Percentiles rank a stretch among this genome's conserved stretches.
Conservation (phyloP, 2,888 invertebrate species). For the Pycnomerus fuliginosus region DNA sequence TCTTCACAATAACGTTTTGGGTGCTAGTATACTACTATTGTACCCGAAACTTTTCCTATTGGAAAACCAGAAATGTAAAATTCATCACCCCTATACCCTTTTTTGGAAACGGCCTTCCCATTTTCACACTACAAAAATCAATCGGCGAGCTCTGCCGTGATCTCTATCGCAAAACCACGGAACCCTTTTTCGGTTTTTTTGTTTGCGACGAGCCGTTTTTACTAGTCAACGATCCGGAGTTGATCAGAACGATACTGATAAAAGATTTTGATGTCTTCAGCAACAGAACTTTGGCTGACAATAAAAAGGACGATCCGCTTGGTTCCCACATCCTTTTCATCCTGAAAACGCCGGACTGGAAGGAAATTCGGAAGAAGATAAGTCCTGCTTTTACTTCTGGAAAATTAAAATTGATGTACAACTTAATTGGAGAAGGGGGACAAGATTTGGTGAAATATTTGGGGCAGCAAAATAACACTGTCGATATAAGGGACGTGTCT, state of each 20-base stretch:
- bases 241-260: slow-evolving; percentile 51
- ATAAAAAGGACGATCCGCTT: slow-evolving; percentile 48
- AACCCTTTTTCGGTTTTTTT: slow-evolving; percentile 50
- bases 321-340: slow-evolving; percentile 50
- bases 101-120: slow-evolving; percentile 51
- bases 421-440: slow-evolving; percentile 49
- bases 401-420: slow-evolving; percentile 56
- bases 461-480: slow-evolving; percentile 2
- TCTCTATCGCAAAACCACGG: slow-evolving; percentile 24
- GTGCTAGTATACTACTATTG: slow-evolving; percentile 43
- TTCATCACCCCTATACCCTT: slow-evolving; percentile 48
- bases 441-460: slow-evolving; percentile 31
- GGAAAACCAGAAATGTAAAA: slow-evolving; percentile 49
- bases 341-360: slow-evolving; percentile 55
- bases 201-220: slow-evolving; percentile 52
- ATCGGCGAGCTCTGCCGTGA: slow-evolving; percentile 31
- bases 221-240: slow-evolving; percentile 50
- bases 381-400: slow-evolving; percentile 56
- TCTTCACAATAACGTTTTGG: no score
- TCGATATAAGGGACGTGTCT: slow-evolving; percentile 26
- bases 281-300: slow-evolving; percentile 51
- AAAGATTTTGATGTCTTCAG: slow-evolving; percentile 53
- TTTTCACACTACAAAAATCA: slow-evolving; percentile 40
- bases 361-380: slow-evolving; percentile 53
- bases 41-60: slow-evolving; percentile 49